Evolutionary conservation across 2,888 invertebrate genomes (phyloP).

Genomic region (Ypsolopha sequella): DNA sequence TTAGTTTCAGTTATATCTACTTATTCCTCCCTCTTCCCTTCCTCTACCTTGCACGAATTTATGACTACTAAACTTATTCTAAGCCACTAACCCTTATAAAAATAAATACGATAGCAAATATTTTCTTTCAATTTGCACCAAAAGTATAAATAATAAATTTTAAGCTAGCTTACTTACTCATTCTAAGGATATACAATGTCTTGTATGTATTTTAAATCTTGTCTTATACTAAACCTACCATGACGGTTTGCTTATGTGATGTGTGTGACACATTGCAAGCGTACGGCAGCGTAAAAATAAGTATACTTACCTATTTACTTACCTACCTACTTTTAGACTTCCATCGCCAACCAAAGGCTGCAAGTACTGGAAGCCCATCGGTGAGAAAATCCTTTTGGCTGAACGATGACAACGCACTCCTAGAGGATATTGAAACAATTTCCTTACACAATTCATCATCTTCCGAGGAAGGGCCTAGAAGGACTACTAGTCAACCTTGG

Average conservation of each 20-base stretch:
- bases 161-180: too few species aligned
- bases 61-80: too few species aligned
- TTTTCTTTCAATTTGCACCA: too few species aligned
- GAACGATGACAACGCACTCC: background rate
- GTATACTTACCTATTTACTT: background rate
- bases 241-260: too few species aligned
- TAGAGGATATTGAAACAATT: background rate
- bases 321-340: background rate
- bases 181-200: too few species aligned
- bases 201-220: too few species aligned
- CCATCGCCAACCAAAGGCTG: background rate
- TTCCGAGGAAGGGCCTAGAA: conserved; percentile 1
- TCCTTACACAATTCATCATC: background rate
- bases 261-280: background rate
- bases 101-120: too few species aligned
- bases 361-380: background rate
- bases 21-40: too few species aligned
- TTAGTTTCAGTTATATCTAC: background rate
- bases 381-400: background rate
- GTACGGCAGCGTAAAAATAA: background rate
- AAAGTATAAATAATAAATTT: too few species aligned
- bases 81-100: too few species aligned
- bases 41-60: too few species aligned
- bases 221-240: too few species aligned
- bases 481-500: conserved; percentile 21